phyloP scores from a whole-genome alignment of 2,113 vertebrate species.

The Agapornis roseicollis region DNA sequence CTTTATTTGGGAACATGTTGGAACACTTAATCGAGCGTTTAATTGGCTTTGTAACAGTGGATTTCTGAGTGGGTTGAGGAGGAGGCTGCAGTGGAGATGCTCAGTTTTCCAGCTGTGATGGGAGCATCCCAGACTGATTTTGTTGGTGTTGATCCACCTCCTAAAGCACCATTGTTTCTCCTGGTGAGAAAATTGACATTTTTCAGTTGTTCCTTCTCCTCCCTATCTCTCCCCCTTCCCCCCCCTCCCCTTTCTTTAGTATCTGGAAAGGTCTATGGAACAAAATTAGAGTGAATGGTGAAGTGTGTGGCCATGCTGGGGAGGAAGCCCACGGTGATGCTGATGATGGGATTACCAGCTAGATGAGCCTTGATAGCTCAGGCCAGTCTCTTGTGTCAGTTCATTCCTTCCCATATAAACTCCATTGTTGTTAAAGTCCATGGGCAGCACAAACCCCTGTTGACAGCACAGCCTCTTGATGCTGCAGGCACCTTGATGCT shows the following conservation, averaged over 20 bases:
- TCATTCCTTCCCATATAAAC: neutral
- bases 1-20: constrained; percentile 31
- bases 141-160: neutral
- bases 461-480: neutral
- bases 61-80: neutral
- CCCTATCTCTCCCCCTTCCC: too few relatives aligned
- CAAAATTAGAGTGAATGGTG: neutral
- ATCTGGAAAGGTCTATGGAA: neutral
- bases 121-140: neutral
- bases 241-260: neutral
- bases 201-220: neutral
- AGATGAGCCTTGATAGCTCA: neutral
- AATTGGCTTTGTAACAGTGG: constrained; percentile 47
- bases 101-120: neutral
- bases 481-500: rapidly evolving
- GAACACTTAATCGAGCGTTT: constrained; percentile 54
- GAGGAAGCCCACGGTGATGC: rapidly evolving
- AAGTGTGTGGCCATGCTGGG: rapidly evolving
- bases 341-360: neutral
- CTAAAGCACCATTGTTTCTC: rapidly evolving
- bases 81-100: neutral
- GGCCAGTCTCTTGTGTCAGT: neutral
- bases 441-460: rapidly evolving
- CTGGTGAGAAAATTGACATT: neutral
- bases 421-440: neutral